These are phyloP conservation scores for Montipora sp. DNA, from an alignment of 64 coral and sea anemone species.

Conservation along the genomic window DNA sequence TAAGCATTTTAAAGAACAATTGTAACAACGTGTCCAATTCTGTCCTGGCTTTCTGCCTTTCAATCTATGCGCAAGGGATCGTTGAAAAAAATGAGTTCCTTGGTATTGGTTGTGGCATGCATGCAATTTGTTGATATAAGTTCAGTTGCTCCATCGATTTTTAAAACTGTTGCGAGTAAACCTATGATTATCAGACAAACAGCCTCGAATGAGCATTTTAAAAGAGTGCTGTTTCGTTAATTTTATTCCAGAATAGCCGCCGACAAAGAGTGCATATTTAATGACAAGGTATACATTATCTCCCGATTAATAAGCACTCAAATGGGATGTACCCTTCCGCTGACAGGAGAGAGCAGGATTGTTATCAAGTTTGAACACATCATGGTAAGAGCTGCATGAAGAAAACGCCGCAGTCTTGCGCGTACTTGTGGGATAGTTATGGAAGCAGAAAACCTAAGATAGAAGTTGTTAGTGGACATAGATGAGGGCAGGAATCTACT, in stretches of 20 bases:
- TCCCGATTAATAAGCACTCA: slow-evolving; percentile 31
- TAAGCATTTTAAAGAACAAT: not conserved
- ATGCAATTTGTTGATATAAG: too few relatives aligned
- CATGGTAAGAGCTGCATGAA: slow-evolving; percentile 37
- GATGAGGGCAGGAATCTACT: too few relatives aligned
- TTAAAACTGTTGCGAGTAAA: too few relatives aligned
- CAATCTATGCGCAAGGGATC: too few relatives aligned
- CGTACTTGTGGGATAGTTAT: not conserved
- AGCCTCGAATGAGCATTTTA: too few relatives aligned
- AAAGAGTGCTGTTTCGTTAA: not conserved
- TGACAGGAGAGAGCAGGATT: slow-evolving; percentile 19
- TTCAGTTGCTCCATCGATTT: too few relatives aligned
- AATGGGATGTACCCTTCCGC: slow-evolving; percentile 19
- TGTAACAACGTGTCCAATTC: too few relatives aligned
- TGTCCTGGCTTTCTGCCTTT: not conserved
- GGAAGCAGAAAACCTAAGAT: too few relatives aligned
- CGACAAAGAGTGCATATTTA: slow-evolving; percentile 51
- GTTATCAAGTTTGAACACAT: slow-evolving; percentile 55
- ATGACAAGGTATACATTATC: slow-evolving; percentile 42
- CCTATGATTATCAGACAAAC: too few relatives aligned
- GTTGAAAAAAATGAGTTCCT: too few relatives aligned
- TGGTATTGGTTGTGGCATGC: too few relatives aligned
- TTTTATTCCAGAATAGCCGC: not conserved
- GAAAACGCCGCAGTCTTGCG: not conserved
- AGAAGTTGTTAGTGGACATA: too few relatives aligned